These are phyloP conservation scores for Petaurus breviceps DNA, from an alignment of 2,113 vertebrate species.

Conservation along the genomic window DNA sequence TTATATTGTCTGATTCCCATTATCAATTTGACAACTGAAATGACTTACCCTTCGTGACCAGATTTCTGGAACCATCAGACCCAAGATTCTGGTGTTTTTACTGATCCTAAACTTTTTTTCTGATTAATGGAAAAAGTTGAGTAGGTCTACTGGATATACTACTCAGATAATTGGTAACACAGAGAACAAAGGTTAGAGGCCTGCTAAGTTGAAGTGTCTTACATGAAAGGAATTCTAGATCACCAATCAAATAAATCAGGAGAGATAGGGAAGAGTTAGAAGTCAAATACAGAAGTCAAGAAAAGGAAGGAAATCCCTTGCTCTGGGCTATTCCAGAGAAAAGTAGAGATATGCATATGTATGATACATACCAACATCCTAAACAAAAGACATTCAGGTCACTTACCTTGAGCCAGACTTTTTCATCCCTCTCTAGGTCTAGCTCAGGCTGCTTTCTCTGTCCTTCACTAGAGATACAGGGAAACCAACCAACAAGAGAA, in stretches of 20 bases:
- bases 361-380: background rate
- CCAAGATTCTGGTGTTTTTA: background rate
- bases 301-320: background rate
- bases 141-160: background rate
- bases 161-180: background rate
- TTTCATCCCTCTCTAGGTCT: slow-evolving; percentile 47
- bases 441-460: slow-evolving; percentile 76
- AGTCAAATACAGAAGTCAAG: background rate
- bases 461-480: slow-evolving; percentile 83
- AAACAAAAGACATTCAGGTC: background rate
- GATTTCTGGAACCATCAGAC: background rate
- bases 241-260: background rate
- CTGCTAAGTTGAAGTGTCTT: background rate
- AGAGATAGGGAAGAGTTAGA: background rate
- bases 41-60: background rate
- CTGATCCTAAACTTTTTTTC: background rate
- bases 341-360: background rate
- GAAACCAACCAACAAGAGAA: slow-evolving; percentile 88
- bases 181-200: background rate
- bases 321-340: background rate
- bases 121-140: background rate
- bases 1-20: background rate
- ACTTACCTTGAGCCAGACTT: slow-evolving; percentile 92
- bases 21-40: background rate
- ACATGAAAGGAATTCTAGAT: background rate